Conservation (phyloP, 1,140 invertebrate genomes). For the Dinoponera quadriceps region DNA sequence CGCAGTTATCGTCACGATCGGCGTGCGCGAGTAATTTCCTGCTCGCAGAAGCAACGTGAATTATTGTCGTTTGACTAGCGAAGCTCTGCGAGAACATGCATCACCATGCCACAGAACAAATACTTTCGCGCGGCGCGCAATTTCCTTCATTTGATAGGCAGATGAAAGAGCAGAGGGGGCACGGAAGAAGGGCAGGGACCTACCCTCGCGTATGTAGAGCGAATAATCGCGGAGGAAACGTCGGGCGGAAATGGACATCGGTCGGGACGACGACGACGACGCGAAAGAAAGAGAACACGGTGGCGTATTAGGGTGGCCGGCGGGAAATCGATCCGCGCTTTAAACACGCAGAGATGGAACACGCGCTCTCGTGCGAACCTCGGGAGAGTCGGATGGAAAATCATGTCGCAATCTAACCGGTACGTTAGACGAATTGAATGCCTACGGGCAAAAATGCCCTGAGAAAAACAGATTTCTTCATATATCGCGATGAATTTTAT, state of each 20-base stretch:
- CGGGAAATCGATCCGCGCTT: background rate
- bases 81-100: background rate
- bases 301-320: slow-evolving; percentile 12
- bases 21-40: slow-evolving; percentile 32
- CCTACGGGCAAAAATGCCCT: too few species aligned
- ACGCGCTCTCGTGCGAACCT: too few species aligned
- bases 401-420: too few species aligned
- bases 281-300: background rate
- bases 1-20: too few species aligned
- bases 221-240: slow-evolving; percentile 8
- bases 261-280: background rate
- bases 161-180: slow-evolving; percentile 20
- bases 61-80: slow-evolving; percentile 48
- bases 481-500: too few species aligned
- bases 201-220: background rate
- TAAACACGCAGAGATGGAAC: too few species aligned
- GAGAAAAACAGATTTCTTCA: too few species aligned
- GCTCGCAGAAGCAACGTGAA: slow-evolving; percentile 14
- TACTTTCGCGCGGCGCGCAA: slow-evolving; percentile 42
- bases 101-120: slow-evolving; percentile 44
- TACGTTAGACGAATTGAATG: too few species aligned
- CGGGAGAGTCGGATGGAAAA: too few species aligned
- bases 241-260: slow-evolving; percentile 32
- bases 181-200: background rate
- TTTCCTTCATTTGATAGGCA: slow-evolving; percentile 56